Base-by-base conservation (phyloP, 2,113 vertebrate species). In the Furnarius figulus region DNA sequence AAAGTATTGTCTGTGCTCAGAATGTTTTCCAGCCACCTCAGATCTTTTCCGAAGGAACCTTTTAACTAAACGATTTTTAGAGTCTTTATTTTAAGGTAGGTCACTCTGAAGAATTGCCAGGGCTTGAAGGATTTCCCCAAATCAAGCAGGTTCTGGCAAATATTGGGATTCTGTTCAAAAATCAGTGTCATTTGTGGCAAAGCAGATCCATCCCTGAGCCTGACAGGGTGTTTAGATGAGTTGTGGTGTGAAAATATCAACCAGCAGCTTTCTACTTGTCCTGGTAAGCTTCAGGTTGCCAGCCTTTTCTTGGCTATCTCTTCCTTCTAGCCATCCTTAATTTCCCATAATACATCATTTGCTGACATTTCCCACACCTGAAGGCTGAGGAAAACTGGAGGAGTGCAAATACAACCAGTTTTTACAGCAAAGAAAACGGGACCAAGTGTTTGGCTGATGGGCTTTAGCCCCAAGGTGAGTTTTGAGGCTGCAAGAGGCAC, bases 381-480 rank as follows among this genome's bases (percentile, higher is more conserved):
- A 46, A 71, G 28, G 10, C 35, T 40, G 5, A 2, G 78, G 30
- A 67, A 50, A 77, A 23, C 30, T 0, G 5, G 17, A 13, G 11
- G 33, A 67, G 73, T n/a, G 13, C 23, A 5, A 42, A 23, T 0
- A 1, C 19, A 22, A 21, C 4, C 18, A 2, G 53, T 53, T 35
- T 35, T 12, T 1, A 73, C 22, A 28, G 11, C 18, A 37, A 18
- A 74, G 37, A 19, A 47, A 49, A 9, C 1, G 20, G 21, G n/a
- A 23, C 73, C 4, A 3, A 5, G 24, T 33, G 16, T 50, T 58
- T 25, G 15, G 15, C 44, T 72, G 49, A 18, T 2, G 50, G 27
- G 17, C 52, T 58, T 52, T 72, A 8, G 19, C 37, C n/a, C 28
- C 28, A 8, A 18, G 12, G 20, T 19, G 50, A 66, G 28, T n/a